Percentiles rank a stretch among this genome's conserved stretches.
phyloP scores from a whole-genome alignment of 2,113 vertebrate species.

The Clarias magur region DNA sequence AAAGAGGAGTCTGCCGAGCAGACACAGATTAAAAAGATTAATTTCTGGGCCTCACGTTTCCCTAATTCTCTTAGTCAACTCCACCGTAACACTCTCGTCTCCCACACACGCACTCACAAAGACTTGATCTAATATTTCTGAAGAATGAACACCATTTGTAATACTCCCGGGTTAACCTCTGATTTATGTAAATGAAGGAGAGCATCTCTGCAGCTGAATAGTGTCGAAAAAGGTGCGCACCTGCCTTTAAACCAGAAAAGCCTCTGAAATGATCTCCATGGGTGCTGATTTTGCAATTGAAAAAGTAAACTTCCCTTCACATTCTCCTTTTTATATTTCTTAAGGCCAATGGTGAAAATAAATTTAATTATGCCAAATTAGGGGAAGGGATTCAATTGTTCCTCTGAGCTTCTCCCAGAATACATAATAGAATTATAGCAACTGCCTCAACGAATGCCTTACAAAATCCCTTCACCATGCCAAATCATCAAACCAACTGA shows the following conservation, averaged over 20 bases:
- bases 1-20: conserved; percentile 69
- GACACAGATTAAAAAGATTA: conserved; percentile 75
- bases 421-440: conserved; percentile 78
- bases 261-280: conserved; percentile 32
- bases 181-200: conserved; percentile 15
- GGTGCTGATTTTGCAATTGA: conserved; percentile 45
- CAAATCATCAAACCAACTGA: conserved; percentile 82
- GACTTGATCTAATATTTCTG: conserved; percentile 24
- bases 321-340: conserved; percentile 47
- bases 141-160: conserved; percentile 30
- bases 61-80: conserved; percentile 63
- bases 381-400: conserved; percentile 74
- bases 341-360: conserved; percentile 63
- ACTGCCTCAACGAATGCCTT: conserved; percentile 71
- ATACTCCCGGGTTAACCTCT: conserved; percentile 6
- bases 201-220: neutral
- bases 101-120: neutral
- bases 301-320: conserved; percentile 58
- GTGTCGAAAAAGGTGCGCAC: conserved; percentile 25
- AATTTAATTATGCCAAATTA: conserved; percentile 72
- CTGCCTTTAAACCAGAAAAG: conserved; percentile 25
- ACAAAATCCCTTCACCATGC: conserved; percentile 70
- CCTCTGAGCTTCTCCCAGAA: conserved; percentile 68
- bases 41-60: conserved; percentile 64
- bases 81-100: conserved; percentile 27